A percentile compares a stretch with the other conserved stretches of the same genome.
phyloP scores from a whole-genome alignment of 2,113 vertebrate genomes.

The Aphyosemion australe region DNA sequence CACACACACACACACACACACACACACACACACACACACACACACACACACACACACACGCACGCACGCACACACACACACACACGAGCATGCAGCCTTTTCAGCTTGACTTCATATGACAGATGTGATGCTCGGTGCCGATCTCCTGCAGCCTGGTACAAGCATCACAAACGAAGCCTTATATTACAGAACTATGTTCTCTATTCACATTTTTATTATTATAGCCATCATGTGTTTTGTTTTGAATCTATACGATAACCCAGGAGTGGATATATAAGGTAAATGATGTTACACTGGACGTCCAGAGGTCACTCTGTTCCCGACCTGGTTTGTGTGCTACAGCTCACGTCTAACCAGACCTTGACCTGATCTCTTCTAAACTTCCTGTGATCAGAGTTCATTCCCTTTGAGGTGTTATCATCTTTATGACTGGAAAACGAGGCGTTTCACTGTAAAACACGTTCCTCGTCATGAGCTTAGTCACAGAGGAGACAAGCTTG shows the following conservation, averaged over 20 bases:
- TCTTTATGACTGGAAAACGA: slow-evolving; percentile 56
- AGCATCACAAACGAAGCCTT: slow-evolving; percentile 47
- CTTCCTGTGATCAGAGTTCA: slow-evolving; percentile 40
- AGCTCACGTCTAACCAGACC: slow-evolving; percentile 33
- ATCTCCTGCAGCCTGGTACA: slow-evolving; percentile 53
- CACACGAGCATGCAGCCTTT: not conserved
- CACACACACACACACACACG: not conserved
- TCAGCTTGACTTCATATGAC: slow-evolving; percentile 47
- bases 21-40: not conserved
- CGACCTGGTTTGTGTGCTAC: not conserved
- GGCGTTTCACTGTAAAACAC: slow-evolving; percentile 10
- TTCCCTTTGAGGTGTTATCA: slow-evolving; percentile 46
- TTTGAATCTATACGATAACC: not conserved
- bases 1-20: not conserved
- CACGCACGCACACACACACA: no score
- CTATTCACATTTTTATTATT: not conserved
- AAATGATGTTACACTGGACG: no score
- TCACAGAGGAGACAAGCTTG: slow-evolving; percentile 31
- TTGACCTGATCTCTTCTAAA: slow-evolving; percentile 37
- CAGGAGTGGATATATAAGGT: not conserved
- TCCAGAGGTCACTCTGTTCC: not conserved
- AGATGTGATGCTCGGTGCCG: slow-evolving; percentile 59
- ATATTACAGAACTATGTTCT: slow-evolving; percentile 2
- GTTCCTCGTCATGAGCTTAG: not conserved
- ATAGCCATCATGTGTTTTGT: not conserved